Percentiles rank a stretch among this genome's conserved stretches.
phyloP scores from a whole-genome alignment of 1,140 invertebrate species.

The Cydia strobilella region DNA sequence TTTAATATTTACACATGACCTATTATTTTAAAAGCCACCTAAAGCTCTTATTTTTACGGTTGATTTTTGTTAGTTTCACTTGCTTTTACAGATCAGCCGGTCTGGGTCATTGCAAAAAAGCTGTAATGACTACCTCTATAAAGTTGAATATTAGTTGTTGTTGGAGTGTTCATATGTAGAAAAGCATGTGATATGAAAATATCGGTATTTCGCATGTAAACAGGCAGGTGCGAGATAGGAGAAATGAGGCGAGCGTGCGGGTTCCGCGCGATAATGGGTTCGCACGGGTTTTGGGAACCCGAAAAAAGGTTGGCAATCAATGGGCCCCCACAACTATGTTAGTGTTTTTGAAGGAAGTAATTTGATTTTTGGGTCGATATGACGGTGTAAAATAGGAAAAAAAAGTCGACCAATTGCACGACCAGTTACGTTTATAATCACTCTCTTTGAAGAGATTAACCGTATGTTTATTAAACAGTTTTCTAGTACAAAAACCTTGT shows the following conservation, averaged over 20 bases:
- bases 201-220: slow-evolving; percentile 39
- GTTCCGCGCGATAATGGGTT: slow-evolving; percentile 19
- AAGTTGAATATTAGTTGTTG: neutral
- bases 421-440: too few relatives aligned
- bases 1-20: slow-evolving; percentile 16
- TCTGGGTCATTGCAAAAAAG: neutral
- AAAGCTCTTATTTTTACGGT: neutral
- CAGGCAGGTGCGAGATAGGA: slow-evolving; percentile 43
- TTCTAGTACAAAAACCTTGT: too few relatives aligned
- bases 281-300: neutral
- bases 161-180: slow-evolving; percentile 11
- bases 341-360: slow-evolving; percentile 10
- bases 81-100: neutral
- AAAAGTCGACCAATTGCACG: neutral
- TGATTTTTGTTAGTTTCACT: neutral
- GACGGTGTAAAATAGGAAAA: neutral
- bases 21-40: neutral
- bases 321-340: neutral
- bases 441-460: too few relatives aligned
- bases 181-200: slow-evolving; percentile 45
- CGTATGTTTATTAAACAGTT: too few relatives aligned
- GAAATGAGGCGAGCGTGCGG: slow-evolving; percentile 36
- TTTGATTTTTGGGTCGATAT: neutral
- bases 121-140: neutral
- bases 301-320: slow-evolving; percentile 24